Base-by-base conservation (phyloP, 2,113 vertebrate species). In the Etheostoma spectabile region DNA sequence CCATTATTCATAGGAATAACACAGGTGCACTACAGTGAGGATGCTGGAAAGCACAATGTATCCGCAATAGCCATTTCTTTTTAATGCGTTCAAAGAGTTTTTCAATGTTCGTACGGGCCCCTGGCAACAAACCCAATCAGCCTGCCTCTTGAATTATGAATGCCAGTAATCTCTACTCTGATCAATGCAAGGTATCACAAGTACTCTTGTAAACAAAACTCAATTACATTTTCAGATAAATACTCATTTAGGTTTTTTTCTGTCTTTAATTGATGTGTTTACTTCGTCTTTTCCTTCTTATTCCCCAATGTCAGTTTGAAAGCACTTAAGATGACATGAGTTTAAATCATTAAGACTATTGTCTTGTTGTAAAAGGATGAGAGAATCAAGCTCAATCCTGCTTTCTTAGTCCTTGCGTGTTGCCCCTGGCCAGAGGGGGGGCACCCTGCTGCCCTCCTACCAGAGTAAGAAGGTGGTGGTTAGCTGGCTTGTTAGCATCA, bases 111-210 rank as follows among this genome's bases (percentile, higher is more conserved):
- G 55, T 53, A 21, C 45, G 81, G 55, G 74, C 79, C 79, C 30
- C 56, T 51, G 77, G 85, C 76, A 61, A 24, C 52, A 76, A 66
- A 82, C 60, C 55, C 83, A 85, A 92, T 91, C 84, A 88, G 84
- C 66, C 66, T 12, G 8, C 8, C 74, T 85, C 35, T 33, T 91
- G 82, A 90, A 91, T 93, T 86, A 91, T 92, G 89, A 86, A 91
- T 82, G 69, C 74, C 3, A 1, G 45, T 48, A 65, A 82, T 75
- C 77, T 74, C 49, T 63, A 4, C 38, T 70, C 48, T 82, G 70
- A 84, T 88, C 72, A 64, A 77, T 73, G 77, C 64, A 22, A 77
- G 30, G 48, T 75, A 57, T 74, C 49, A 64, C 48, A 75, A 70
- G 53, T 55, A 6, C 52, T 35, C 27, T 2, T 30, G 61, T 65